Percentiles rank a stretch among this genome's conserved stretches.
Conservation (phyloP, 2,888 invertebrate species). For the Neocrepidodera transversa region DNA sequence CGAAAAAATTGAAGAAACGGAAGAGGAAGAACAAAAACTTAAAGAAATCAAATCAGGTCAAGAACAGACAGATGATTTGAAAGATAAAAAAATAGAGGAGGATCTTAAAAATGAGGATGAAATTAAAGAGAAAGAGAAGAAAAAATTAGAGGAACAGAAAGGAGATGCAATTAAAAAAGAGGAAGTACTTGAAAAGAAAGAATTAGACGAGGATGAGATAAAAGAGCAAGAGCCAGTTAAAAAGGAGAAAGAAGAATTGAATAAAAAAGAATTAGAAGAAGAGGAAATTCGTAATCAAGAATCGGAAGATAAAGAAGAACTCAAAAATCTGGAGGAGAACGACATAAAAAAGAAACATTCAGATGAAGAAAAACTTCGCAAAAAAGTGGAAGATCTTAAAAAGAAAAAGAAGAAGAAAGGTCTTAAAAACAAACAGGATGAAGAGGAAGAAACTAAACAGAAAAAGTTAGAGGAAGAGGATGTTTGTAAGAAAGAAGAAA, state of each 20-base stretch:
- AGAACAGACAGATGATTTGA: background rate
- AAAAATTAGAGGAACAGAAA: slow-evolving; percentile 13
- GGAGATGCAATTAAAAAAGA: slow-evolving; percentile 1
- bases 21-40: slow-evolving; percentile 42
- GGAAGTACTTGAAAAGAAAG: background rate
- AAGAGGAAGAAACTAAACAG: slow-evolving; percentile 19
- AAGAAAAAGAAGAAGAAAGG: slow-evolving; percentile 26
- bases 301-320: slow-evolving; percentile 9
- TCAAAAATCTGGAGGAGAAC: slow-evolving; percentile 17
- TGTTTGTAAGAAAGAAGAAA: background rate
- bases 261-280: background rate
- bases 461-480: slow-evolving; percentile 3
- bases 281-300: background rate
- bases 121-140: background rate
- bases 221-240: background rate
- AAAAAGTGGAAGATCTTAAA: slow-evolving; percentile 29
- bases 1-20: slow-evolving; percentile 17
- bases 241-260: background rate
- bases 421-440: slow-evolving; percentile 30
- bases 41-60: slow-evolving; percentile 16
- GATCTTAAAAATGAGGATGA: background rate
- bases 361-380: slow-evolving; percentile 19
- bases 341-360: slow-evolving; percentile 18
- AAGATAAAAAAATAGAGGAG: slow-evolving; percentile 17
- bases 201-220: background rate